Evolutionary conservation across 2,113 vertebrate species (phyloP).

Genomic region (Hiodon tergisus): DNA sequence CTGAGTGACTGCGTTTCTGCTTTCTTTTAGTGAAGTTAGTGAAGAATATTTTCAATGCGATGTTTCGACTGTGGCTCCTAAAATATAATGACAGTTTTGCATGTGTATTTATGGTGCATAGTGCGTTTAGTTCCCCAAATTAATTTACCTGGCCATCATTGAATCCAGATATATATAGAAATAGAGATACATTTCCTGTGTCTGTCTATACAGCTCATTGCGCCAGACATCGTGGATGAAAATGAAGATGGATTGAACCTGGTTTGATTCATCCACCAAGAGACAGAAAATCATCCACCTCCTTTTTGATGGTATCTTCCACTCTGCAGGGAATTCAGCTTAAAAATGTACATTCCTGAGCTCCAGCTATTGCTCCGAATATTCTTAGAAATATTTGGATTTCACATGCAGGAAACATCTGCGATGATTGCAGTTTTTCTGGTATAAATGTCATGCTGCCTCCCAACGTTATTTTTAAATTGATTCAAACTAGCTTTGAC

Average conservation of each 20-base stretch:
- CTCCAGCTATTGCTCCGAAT: conserved; percentile 18
- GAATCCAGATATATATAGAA: neutral
- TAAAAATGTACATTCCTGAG: conserved; percentile 4
- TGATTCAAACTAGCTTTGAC: neutral
- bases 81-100: neutral
- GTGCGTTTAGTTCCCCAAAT: neutral
- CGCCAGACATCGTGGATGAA: neutral
- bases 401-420: conserved; percentile 23
- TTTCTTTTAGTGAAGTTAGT: neutral
- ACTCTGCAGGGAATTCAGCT: neutral
- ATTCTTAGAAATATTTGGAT: conserved; percentile 29
- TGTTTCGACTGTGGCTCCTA: neutral
- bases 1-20: neutral
- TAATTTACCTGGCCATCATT: neutral
- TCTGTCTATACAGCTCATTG: neutral
- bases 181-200: neutral
- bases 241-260: neutral
- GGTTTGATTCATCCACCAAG: neutral
- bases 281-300: neutral
- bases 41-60: neutral
- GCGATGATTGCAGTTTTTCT: conserved; percentile 24
- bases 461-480: neutral
- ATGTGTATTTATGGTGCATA: neutral
- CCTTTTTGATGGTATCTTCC: neutral
- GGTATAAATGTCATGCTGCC: neutral